These are phyloP conservation scores for Scolanthus callimorphus DNA, from an alignment of 92 coral and sea anemone genomes.

Conservation along the genomic window DNA sequence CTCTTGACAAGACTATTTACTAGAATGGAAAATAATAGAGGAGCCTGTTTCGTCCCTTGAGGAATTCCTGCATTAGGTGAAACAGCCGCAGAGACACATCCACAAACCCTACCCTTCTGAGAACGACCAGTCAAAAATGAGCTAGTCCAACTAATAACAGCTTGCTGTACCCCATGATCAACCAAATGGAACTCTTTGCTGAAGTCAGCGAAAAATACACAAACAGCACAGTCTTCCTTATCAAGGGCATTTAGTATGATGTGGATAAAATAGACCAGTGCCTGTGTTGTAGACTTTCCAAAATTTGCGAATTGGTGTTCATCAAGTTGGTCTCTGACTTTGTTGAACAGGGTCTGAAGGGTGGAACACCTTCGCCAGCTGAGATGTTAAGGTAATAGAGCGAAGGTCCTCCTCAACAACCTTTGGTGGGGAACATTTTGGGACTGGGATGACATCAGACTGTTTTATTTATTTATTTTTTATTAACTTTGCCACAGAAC, in stretches of 20 bases:
- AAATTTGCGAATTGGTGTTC: slow-evolving; percentile 33
- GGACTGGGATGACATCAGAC: no score
- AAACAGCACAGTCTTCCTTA: slow-evolving; percentile 13
- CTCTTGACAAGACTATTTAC: not conserved
- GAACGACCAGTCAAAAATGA: no score
- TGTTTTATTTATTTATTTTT: no score
- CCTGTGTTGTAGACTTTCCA: slow-evolving; percentile 33
- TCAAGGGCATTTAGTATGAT: slow-evolving; percentile 38
- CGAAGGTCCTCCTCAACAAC: no score
- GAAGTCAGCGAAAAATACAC: slow-evolving; percentile 44
- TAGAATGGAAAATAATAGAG: not conserved
- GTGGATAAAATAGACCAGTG: no score
- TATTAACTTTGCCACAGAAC: no score
- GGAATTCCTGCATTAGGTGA: not conserved
- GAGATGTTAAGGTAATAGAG: no score
- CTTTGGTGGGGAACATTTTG: no score
- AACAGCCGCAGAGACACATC: not conserved
- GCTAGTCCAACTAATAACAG: no score
- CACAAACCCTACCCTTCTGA: not conserved
- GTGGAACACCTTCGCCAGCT: no score
- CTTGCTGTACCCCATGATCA: slow-evolving; percentile 10
- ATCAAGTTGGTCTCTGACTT: no score
- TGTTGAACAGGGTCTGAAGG: no score
- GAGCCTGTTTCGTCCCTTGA: not conserved
- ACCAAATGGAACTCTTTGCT: slow-evolving; percentile 27